These are phyloP conservation scores for Oplegnathus fasciatus DNA, from an alignment of 2,113 vertebrate genomes.

Conservation along the genomic window DNA sequence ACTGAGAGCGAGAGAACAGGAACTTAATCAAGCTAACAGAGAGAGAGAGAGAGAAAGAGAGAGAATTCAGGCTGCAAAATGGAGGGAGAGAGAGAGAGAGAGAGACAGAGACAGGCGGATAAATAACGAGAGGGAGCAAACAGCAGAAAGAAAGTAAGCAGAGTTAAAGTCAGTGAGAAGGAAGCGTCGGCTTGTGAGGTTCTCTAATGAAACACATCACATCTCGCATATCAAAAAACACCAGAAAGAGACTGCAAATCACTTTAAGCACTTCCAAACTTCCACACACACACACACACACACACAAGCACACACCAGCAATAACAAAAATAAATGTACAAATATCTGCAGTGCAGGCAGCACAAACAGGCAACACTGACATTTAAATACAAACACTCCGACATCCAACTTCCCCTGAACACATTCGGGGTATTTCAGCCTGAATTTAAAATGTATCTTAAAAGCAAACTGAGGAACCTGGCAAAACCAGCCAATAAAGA, in stretches of 20 bases:
- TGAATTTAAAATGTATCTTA: background rate
- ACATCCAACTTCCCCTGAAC: background rate
- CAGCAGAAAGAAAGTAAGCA: background rate
- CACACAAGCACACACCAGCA: background rate
- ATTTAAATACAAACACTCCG: slow-evolving; percentile 12
- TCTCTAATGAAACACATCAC: slow-evolving; percentile 51
- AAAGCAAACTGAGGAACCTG: background rate
- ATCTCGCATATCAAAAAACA: slow-evolving; percentile 16
- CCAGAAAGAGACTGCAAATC: slow-evolving; percentile 6
- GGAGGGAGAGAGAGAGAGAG: background rate
- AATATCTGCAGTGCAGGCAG: slow-evolving; percentile 12
- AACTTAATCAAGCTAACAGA: slow-evolving; percentile 37
- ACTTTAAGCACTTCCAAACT: background rate
- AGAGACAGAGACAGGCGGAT: background rate
- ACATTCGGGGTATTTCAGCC: background rate
- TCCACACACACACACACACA: background rate
- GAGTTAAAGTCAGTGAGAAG: slow-evolving; percentile 12
- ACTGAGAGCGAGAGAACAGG: slow-evolving; percentile 14
- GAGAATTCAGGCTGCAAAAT: background rate
- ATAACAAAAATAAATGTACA: background rate
- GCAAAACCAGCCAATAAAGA: background rate
- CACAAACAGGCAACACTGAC: background rate
- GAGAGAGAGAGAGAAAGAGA: background rate
- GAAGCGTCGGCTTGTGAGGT: slow-evolving; percentile 7
- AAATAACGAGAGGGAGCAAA: slow-evolving; percentile 3